Evolutionary conservation across 1,140 invertebrate species (phyloP).

Genomic region (Microplitis mediator): DNA sequence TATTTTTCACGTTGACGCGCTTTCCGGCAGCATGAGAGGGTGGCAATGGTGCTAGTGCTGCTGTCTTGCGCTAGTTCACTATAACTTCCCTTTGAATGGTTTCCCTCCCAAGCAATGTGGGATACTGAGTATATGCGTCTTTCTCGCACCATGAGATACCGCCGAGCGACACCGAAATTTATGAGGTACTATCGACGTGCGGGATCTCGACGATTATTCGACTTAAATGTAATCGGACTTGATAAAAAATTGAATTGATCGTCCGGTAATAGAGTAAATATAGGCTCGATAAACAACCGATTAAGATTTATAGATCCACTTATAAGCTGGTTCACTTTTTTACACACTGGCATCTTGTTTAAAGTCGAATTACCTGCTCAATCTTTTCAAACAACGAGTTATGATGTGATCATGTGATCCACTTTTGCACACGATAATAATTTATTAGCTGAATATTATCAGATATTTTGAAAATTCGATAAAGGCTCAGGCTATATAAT

Average conservation of each 20-base stretch:
- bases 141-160: conserved; percentile 42
- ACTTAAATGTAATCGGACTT: conserved; percentile 53
- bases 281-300: conserved; percentile 48
- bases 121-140: conserved; percentile 49
- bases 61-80: conserved; percentile 37
- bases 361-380: conserved; percentile 13
- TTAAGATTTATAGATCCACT: conserved; percentile 59
- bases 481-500: too few species aligned
- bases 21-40: not conserved
- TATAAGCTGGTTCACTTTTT: conserved; percentile 30
- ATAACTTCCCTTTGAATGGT: not conserved
- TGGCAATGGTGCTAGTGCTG: conserved; percentile 42
- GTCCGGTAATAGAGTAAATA: conserved; percentile 62
- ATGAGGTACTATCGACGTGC: conserved; percentile 55
- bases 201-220: conserved; percentile 60
- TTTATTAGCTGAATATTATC: conserved; percentile 5
- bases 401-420: conserved; percentile 10
- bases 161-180: conserved; percentile 50
- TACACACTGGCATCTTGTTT: conserved; percentile 6
- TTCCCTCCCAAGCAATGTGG: conserved; percentile 41
- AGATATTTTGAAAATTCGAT: too few species aligned
- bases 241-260: conserved; percentile 46
- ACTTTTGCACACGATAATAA: conserved; percentile 13
- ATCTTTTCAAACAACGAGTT: not conserved
- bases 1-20: conserved; percentile 31